Conservation (phyloP, 2,113 vertebrate species). For the Solenodon paradoxus region DNA sequence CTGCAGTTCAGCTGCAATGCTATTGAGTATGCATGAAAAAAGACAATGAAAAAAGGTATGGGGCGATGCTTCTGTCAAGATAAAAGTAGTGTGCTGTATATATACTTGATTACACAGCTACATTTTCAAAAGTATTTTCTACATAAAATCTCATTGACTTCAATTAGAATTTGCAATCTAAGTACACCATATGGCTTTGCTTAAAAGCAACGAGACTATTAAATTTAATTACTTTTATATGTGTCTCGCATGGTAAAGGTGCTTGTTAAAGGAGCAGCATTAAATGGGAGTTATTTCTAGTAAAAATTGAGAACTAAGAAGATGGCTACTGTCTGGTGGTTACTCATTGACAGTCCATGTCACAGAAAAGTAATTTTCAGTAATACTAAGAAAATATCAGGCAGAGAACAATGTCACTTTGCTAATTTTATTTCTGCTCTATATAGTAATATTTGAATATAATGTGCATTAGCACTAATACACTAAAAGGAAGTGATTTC, state of each 20-base stretch:
- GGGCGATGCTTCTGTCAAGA: slow-evolving; percentile 34
- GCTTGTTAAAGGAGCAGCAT: slow-evolving; percentile 64
- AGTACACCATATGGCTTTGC: slow-evolving; percentile 76
- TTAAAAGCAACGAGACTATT: slow-evolving; percentile 79
- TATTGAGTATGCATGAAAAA: slow-evolving; percentile 34
- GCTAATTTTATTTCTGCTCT: slow-evolving; percentile 40
- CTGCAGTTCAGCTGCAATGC: background rate
- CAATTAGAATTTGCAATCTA: slow-evolving; percentile 76
- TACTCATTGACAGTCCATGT: slow-evolving; percentile 66
- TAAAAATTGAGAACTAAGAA: slow-evolving; percentile 61
- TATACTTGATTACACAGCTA: slow-evolving; percentile 68
- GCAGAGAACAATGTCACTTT: slow-evolving; percentile 53
- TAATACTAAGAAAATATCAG: slow-evolving; percentile 61
- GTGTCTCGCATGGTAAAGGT: slow-evolving; percentile 67
- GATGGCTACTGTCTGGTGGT: slow-evolving; percentile 57
- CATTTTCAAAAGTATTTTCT: slow-evolving; percentile 68
- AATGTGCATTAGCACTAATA: background rate
- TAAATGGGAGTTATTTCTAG: slow-evolving; percentile 62
- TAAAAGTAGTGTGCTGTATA: slow-evolving; percentile 26
- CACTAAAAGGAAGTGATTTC: background rate
- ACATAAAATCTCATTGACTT: slow-evolving; percentile 74
- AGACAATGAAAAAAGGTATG: slow-evolving; percentile 48
- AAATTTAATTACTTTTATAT: slow-evolving; percentile 77
- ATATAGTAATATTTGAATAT: slow-evolving; percentile 4
- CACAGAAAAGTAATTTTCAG: slow-evolving; percentile 64